phyloP scores from a whole-genome alignment of 2,797 vertebrate species.

The Lutjanus argentimaculatus region DNA sequence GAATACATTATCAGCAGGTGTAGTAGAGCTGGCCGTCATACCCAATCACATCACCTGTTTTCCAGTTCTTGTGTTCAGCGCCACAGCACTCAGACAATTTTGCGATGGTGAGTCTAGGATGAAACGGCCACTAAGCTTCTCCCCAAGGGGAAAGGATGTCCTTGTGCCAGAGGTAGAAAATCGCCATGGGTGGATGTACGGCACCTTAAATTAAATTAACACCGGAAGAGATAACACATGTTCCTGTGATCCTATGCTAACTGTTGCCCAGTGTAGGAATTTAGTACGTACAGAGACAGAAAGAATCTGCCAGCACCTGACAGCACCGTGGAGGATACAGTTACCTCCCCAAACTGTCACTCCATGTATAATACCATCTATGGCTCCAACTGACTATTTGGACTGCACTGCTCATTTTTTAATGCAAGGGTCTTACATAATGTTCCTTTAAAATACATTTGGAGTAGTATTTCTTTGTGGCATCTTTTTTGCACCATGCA shows the following conservation, averaged over 20 bases:
- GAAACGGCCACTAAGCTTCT: conserved; percentile 29
- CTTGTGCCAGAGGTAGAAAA: conserved; percentile 44
- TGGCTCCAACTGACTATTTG: no score
- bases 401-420: no score
- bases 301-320: conserved; percentile 29
- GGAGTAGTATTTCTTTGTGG: no score
- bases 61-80: conserved; percentile 29
- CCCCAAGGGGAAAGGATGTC: conserved; percentile 30
- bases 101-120: conserved; percentile 22
- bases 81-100: conserved; percentile 23
- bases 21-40: conserved; percentile 51
- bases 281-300: conserved; percentile 7
- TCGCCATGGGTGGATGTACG: background rate
- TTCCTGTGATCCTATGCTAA: conserved; percentile 34
- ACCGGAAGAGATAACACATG: conserved; percentile 22
- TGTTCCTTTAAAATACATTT: no score
- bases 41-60: conserved; percentile 48
- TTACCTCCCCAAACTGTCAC: conserved; percentile 23
- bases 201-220: conserved; percentile 43
- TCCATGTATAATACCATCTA: background rate
- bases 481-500: background rate
- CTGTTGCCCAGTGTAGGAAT: background rate
- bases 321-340: conserved; percentile 20
- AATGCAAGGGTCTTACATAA: no score
- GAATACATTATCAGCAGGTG: conserved; percentile 62